phyloP scores from a whole-genome alignment of 2,888 invertebrate species.

The Sesia bembeciformis region DNA sequence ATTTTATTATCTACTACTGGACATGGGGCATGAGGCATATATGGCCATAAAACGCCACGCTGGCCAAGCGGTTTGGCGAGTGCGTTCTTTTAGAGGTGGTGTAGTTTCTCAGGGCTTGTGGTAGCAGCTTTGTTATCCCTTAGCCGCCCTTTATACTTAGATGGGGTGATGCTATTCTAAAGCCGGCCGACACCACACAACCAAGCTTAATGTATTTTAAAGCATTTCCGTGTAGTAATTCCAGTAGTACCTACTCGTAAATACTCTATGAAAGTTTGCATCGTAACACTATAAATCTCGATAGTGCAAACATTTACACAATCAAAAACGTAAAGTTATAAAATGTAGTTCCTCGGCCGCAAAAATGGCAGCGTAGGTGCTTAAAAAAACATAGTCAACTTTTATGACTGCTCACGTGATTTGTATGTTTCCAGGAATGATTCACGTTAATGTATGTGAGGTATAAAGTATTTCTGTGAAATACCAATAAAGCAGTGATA shows the following conservation, averaged over 20 bases:
- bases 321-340: not conserved
- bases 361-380: constrained; percentile 1
- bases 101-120: too few relatives aligned
- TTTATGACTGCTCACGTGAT: constrained; percentile 2
- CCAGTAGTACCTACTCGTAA: not conserved
- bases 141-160: too few relatives aligned
- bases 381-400: not conserved
- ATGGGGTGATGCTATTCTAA: too few relatives aligned
- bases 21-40: too few relatives aligned
- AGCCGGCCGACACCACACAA: not conserved
- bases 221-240: not conserved
- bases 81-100: too few relatives aligned
- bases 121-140: too few relatives aligned
- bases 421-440: not conserved
- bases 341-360: not conserved
- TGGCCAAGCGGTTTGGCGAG: too few relatives aligned
- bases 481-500: too few relatives aligned
- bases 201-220: not conserved
- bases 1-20: too few relatives aligned
- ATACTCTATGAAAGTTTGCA: not conserved
- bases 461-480: too few relatives aligned
- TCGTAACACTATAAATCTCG: not conserved
- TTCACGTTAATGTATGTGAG: not conserved
- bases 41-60: too few relatives aligned
- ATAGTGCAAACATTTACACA: not conserved